Percentiles rank a stretch among this genome's conserved stretches.
Conservation (phyloP, 2,113 vertebrate species). For the Acrocephalus kingi region DNA sequence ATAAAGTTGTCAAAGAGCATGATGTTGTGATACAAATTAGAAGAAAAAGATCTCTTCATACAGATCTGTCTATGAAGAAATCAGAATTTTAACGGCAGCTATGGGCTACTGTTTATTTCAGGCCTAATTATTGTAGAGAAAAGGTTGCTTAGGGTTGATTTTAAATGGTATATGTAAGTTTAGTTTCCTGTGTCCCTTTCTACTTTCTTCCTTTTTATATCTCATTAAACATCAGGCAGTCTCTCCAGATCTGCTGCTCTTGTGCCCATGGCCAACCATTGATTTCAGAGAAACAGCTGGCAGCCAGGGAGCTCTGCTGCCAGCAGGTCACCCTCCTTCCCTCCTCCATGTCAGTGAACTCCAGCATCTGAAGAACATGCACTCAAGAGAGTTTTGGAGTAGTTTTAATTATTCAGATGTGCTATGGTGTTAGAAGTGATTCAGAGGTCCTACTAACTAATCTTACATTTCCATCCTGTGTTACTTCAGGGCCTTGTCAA, state of each 20-base stretch:
- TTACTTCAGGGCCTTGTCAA: not conserved
- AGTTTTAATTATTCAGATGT: not conserved
- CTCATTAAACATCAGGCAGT: not conserved
- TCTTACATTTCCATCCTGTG: not conserved
- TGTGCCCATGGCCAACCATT: fast-evolving
- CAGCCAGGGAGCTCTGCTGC: not conserved
- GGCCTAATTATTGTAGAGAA: not conserved
- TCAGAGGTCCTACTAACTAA: not conserved
- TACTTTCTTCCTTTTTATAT: not conserved
- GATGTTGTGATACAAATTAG: not conserved
- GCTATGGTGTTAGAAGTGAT: not conserved
- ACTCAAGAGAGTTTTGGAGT: not conserved
- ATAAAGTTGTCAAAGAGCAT: not conserved
- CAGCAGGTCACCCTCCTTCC: not conserved
- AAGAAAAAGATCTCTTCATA: not conserved
- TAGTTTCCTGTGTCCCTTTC: not conserved
- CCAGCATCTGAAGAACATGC: not conserved
- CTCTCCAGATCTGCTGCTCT: not conserved
- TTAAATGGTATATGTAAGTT: not conserved
- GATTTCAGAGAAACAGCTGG: not conserved
- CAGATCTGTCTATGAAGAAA: not conserved
- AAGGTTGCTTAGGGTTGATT: not conserved
- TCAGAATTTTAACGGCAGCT: not conserved
- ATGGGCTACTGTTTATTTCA: not conserved
- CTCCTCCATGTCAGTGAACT: not conserved